Base-by-base conservation (phyloP, 2,113 vertebrate genomes). In the Hemiscyllium ocellatum region DNA sequence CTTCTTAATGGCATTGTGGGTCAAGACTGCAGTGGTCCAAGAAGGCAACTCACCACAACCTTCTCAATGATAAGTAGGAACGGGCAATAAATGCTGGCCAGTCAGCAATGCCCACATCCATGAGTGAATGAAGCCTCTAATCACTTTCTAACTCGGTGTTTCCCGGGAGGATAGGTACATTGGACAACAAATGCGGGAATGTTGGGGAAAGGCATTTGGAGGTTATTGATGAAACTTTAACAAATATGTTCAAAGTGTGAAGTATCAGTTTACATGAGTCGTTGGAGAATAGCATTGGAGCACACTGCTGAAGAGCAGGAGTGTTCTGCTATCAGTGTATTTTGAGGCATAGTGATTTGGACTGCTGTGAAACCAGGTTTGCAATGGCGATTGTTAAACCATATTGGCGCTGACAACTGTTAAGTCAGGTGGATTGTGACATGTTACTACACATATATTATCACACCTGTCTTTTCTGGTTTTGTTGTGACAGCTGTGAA, bases 401-500 rank as follows among this genome's bases (percentile, higher is more conserved):
- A 95, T 7, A 69, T 95, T 95, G 37, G 68, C 50, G 68, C 12
- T 76, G 94, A 72, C 42, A 76, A 47, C 94, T 70, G 94, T 52
- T 72, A 26, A 95, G 42, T 72, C 68, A 95, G 94, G 89, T 93
- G 66, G 70, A 68, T 37, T 72, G 37, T 33, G 94, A 72, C 69
- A 50, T 50, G 94, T 72, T 95, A 13, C 47, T 76, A 69, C 26
- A 15, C 68, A 72, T 29, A 52, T 47, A 72, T 95, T 52, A 24
- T 17, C 70, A 70, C 94, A 76, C 33, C 68, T 52, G 94, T 50
- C 61, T 93, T 66, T 91, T n/a, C 61, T 19, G 61, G 89, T 37
- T 95, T 95, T 95, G 47, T 95, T 95, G 37, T 52, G 47, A 70
- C 94, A 95, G 70, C 94, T 95, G 94, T 95, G 52, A 47, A 76